Evolutionary conservation across 1,140 invertebrate genomes (phyloP).

Genomic region (Nautilus pompilius): DNA sequence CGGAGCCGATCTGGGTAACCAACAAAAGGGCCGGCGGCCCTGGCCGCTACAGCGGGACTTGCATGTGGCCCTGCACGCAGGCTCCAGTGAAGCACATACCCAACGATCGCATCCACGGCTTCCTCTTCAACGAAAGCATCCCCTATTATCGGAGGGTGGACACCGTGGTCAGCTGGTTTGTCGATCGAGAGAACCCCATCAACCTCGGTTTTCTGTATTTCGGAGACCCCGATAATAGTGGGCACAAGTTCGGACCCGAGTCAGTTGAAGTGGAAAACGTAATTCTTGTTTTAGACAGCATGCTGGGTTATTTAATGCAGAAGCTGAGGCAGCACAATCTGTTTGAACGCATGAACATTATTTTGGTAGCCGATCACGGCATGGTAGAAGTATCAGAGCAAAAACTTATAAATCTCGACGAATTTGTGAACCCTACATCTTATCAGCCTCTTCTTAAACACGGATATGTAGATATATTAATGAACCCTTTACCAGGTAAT

Average conservation of each 20-base stretch:
- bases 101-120: constrained; percentile 8
- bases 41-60: constrained; percentile 15
- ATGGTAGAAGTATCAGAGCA: constrained; percentile 60
- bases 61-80: constrained; percentile 19
- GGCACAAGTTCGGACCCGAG: constrained; percentile 51
- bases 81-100: constrained; percentile 11
- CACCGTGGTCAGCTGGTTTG: constrained; percentile 65
- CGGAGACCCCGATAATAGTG: constrained; percentile 68
- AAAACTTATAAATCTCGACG: constrained; percentile 61
- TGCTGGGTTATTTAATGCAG: constrained; percentile 30
- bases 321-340: constrained; percentile 40
- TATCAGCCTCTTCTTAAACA: too few relatives aligned
- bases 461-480: too few relatives aligned
- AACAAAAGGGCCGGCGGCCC: constrained; percentile 24
- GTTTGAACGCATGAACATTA: constrained; percentile 62
- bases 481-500: too few relatives aligned
- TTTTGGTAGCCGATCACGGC: constrained; percentile 72
- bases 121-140: constrained; percentile 4
- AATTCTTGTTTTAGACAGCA: constrained; percentile 13
- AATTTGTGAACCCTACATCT: constrained; percentile 53
- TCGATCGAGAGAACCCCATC: constrained; percentile 56
- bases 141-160: constrained; percentile 62
- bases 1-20: constrained; percentile 45
- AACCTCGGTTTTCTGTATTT: constrained; percentile 68
- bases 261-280: constrained; percentile 23